Evolutionary conservation across 2,113 vertebrate genomes (phyloP).

Genomic region (Capreolus pygargus): DNA sequence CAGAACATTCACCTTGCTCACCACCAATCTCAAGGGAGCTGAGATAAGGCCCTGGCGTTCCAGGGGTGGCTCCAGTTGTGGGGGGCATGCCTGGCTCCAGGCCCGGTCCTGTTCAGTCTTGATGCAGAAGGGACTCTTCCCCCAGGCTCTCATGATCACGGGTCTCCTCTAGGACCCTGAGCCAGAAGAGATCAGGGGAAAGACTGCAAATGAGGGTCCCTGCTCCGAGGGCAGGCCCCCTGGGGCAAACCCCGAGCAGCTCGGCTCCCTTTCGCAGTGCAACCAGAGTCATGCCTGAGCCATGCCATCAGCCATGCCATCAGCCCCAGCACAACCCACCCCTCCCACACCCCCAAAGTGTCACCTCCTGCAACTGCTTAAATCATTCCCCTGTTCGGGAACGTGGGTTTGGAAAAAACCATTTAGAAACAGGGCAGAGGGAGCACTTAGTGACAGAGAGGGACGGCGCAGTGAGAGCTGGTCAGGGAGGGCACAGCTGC

Average conservation of each 20-base stretch:
- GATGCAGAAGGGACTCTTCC: background rate
- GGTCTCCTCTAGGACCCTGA: background rate
- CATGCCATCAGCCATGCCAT: no score
- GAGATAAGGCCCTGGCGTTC: background rate
- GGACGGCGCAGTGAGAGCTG: background rate
- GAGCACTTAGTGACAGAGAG: background rate
- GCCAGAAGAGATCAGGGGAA: background rate
- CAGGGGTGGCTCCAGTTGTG: background rate
- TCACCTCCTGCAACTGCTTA: background rate
- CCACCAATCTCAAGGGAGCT: background rate
- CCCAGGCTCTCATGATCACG: background rate
- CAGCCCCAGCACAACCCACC: background rate
- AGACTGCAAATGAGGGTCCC: background rate
- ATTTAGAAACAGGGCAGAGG: background rate
- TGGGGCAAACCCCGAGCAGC: background rate
- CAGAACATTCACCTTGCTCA: background rate
- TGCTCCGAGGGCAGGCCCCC: background rate
- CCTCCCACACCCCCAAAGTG: background rate
- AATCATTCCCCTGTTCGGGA: background rate
- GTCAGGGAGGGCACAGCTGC: background rate
- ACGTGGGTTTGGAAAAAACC: background rate
- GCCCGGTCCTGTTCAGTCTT: background rate
- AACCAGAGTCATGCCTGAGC: accelerated
- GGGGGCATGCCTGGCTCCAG: background rate
- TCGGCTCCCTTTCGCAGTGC: background rate